These are phyloP conservation scores for Digitonthophagus gazella DNA, from an alignment of 2,888 invertebrate genomes.

Conservation along the genomic window DNA sequence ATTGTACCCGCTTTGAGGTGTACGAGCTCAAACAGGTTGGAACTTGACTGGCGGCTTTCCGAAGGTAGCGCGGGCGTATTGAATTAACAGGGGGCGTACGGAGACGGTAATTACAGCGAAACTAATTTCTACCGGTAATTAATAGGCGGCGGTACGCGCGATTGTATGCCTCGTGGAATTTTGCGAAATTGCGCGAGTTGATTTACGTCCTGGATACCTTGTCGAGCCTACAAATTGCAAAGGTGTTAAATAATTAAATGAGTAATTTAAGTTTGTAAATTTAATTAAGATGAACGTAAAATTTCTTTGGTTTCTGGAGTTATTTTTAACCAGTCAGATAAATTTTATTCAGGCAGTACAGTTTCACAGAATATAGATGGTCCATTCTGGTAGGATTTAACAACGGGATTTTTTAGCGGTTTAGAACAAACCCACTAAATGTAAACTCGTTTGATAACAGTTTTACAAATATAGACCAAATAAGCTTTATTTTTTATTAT, in stretches of 20 bases:
- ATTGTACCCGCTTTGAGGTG: neutral
- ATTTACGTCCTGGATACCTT: neutral
- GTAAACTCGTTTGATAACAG: too few species aligned
- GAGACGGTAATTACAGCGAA: slow-evolving; percentile 33
- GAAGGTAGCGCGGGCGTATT: slow-evolving; percentile 29
- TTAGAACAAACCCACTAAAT: too few species aligned
- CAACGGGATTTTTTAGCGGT: too few species aligned
- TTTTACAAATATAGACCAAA: too few species aligned
- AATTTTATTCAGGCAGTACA: too few species aligned
- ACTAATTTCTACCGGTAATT: slow-evolving; percentile 33
- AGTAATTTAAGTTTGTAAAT: neutral
- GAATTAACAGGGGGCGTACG: slow-evolving; percentile 33
- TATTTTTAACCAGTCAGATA: too few species aligned
- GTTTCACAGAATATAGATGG: too few species aligned
- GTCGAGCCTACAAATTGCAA: neutral
- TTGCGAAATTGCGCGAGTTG: slow-evolving; percentile 6
- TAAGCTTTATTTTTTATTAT: too few species aligned
- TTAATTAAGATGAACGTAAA: too few species aligned
- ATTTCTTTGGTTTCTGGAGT: too few species aligned
- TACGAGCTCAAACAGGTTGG: slow-evolving; percentile 1
- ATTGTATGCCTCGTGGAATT: neutral
- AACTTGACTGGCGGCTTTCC: slow-evolving; percentile 11
- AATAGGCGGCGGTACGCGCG: slow-evolving; percentile 27
- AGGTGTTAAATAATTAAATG: neutral
- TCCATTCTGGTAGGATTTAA: too few species aligned